These are phyloP conservation scores for Bufo gargarizans DNA, from an alignment of 2,113 vertebrate species.

Conservation along the genomic window DNA sequence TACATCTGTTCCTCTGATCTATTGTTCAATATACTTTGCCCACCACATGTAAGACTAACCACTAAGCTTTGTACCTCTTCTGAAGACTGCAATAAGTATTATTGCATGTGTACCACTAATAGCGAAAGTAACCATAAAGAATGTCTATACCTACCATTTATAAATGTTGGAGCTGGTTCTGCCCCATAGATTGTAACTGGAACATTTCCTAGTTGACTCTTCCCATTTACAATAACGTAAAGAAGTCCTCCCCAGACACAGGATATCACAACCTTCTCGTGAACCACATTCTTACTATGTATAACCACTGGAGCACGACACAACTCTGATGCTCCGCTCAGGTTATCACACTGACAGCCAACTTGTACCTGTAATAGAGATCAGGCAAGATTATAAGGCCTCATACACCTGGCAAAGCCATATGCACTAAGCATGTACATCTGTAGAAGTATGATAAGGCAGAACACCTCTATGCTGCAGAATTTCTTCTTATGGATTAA, in stretches of 20 bases:
- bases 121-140: too few species aligned
- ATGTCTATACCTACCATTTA: conserved; percentile 65
- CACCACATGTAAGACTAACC: too few species aligned
- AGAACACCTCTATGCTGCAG: too few species aligned
- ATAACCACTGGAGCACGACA: conserved; percentile 67
- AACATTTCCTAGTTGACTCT: conserved; percentile 60
- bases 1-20: too few species aligned
- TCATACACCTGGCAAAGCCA: neutral
- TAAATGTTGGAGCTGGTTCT: conserved; percentile 73
- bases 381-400: neutral
- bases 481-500: too few species aligned
- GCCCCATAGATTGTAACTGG: conserved; percentile 67
- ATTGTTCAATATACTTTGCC: too few species aligned
- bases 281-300: conserved; percentile 62
- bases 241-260: conserved; percentile 75
- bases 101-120: too few species aligned
- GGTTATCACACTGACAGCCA: conserved; percentile 73
- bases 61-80: too few species aligned
- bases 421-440: too few species aligned
- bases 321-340: conserved; percentile 62
- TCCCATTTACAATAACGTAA: conserved; percentile 69
- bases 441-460: too few species aligned
- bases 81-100: too few species aligned
- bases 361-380: conserved; percentile 68
- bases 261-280: conserved; percentile 66